These are phyloP conservation scores for Trichogramma dendrolimi DNA, from an alignment of 2,888 invertebrate species.

Conservation along the genomic window DNA sequence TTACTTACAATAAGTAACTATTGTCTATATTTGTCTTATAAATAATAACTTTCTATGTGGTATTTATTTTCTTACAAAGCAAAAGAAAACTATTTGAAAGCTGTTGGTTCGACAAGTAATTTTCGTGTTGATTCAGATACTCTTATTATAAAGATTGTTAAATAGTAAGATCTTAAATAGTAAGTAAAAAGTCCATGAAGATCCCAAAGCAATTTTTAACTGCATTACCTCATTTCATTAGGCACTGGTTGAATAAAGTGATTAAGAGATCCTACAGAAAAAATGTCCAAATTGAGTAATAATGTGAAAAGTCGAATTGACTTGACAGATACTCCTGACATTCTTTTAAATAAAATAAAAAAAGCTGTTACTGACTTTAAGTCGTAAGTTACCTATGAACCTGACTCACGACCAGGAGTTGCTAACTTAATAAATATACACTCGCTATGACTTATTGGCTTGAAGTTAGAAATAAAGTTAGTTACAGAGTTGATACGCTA, in stretches of 20 bases:
- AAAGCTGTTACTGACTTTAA: conserved; percentile 89
- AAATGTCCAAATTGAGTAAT: conserved; percentile 96
- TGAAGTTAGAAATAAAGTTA: conserved; percentile 62
- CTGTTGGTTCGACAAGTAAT: too few relatives aligned
- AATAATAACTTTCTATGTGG: too few relatives aligned
- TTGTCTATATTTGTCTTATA: too few relatives aligned
- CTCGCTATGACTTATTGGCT: conserved; percentile 62
- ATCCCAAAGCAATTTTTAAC: conserved; percentile 2
- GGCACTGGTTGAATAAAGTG: conserved; percentile 69
- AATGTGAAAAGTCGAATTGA: conserved; percentile 75
- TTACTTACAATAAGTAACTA: too few relatives aligned
- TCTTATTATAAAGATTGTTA: too few relatives aligned
- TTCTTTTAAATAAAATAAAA: conserved; percentile 68
- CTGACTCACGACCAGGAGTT: conserved; percentile 76
- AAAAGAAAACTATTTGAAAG: too few relatives aligned
- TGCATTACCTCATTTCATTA: conserved; percentile 29
- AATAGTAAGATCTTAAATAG: too few relatives aligned
- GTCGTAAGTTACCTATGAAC: conserved; percentile 78
- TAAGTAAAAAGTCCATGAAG: conserved; percentile 2
- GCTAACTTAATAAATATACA: conserved; percentile 85
- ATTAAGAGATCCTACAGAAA: conserved; percentile 79
- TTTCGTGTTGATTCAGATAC: too few relatives aligned
- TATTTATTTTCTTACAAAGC: too few relatives aligned
- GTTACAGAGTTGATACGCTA: conserved; percentile 45
- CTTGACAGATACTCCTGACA: conserved; percentile 70